Conservation (phyloP, 2,113 vertebrate species). For the Peromyscus californicus region DNA sequence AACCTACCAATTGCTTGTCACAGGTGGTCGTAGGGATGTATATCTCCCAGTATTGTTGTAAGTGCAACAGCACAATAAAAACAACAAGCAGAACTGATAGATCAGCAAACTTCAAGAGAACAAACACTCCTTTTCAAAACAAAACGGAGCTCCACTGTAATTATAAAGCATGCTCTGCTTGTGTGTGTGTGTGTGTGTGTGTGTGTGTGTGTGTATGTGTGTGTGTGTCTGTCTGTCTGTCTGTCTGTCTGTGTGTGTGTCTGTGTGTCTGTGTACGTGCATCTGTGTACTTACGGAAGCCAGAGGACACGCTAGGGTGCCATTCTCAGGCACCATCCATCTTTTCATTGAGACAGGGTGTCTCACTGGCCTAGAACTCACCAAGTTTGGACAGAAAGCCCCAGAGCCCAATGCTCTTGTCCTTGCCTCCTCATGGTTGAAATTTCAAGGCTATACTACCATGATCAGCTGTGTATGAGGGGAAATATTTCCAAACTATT, state of each 20-base stretch:
- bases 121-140: slow-evolving; percentile 18
- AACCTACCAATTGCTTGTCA: background rate
- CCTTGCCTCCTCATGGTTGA: background rate
- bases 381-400: background rate
- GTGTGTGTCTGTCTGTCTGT: too few relatives aligned
- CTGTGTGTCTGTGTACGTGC: too few relatives aligned
- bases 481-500: background rate
- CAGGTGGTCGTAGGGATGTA: background rate
- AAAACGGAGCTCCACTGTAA: background rate
- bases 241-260: too few relatives aligned
- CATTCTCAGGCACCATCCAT: background rate
- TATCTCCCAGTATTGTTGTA: background rate
- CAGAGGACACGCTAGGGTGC: background rate
- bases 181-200: too few relatives aligned
- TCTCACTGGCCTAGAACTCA: background rate
- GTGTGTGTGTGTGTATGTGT: too few relatives aligned
- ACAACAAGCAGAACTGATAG: background rate
- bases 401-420: background rate
- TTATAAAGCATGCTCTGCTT: background rate
- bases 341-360: background rate
- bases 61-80: background rate
- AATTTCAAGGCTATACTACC: background rate
- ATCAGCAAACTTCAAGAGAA: background rate
- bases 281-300: background rate
- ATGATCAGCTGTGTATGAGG: background rate